Percentiles rank a stretch among this genome's conserved stretches.
Conservation (phyloP, 2,113 vertebrate species). For the Bufo gargarizans region DNA sequence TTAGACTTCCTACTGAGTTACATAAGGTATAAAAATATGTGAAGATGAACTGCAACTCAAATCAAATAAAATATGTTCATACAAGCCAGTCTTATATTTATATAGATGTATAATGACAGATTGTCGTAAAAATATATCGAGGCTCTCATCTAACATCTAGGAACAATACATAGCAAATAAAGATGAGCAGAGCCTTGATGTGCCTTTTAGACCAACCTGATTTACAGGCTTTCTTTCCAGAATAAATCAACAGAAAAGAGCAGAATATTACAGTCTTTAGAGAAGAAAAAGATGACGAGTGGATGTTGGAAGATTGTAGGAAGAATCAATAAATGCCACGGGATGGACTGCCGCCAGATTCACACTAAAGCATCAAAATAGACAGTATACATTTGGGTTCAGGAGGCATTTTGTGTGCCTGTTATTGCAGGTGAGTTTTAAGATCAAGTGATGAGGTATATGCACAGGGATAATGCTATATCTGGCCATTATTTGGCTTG, state of each 20-base stretch:
- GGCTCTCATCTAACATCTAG: conserved; percentile 2
- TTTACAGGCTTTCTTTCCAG: conserved; percentile 26
- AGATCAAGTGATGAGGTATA: too few species aligned
- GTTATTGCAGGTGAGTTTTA: too few species aligned
- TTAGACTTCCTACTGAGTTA: not conserved
- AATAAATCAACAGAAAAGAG: conserved; percentile 18
- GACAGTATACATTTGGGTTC: not conserved
- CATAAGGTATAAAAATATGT: not conserved
- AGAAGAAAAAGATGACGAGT: conserved; percentile 3
- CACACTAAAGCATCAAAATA: conserved; percentile 15
- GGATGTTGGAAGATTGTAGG: not conserved
- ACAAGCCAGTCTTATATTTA: not conserved
- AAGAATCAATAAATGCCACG: conserved; percentile 34
- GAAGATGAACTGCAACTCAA: not conserved
- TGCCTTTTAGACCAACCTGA: conserved; percentile 10
- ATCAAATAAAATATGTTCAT: not conserved
- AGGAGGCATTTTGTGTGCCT: not conserved
- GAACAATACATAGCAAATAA: conserved; percentile 14
- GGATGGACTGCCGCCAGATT: conserved; percentile 25
- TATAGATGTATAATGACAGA: conserved; percentile 17
- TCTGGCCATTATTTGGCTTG: too few species aligned
- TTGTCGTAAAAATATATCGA: not conserved
- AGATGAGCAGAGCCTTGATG: conserved; percentile 11
- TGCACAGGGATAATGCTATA: too few species aligned
- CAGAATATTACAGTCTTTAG: conserved; percentile 6